Evolutionary conservation across 2,113 vertebrate genomes (phyloP), one percentile per base, ranked within the genome.

Genomic region (Hippocampus mohnikei): DNA sequence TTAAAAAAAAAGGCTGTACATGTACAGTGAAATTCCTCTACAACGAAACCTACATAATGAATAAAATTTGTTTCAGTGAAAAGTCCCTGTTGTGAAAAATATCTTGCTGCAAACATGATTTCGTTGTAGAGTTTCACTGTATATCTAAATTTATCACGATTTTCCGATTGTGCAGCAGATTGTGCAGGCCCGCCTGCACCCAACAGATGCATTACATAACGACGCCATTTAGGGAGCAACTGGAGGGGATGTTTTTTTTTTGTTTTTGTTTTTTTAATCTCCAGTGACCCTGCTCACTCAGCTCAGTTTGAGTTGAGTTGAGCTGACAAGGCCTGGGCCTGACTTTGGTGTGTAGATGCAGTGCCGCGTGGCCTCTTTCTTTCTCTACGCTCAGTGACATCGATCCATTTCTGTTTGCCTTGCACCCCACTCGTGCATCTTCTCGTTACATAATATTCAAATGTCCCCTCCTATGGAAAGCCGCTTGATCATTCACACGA

Each of bases 221-320:
- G 11, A 67, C 77, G 52, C 73, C 78, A 72, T 74, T 87, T 87
- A 88, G 74, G 61, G 80, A 74, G 76, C 84, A 87, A 73, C 48
- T 65, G 61, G 75, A 83, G 88, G 88, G 76, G 88, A 89, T 88
- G 87, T 83, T 83, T 68, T 74, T 84, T 86, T 80, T 70, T 72
- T 81, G n/a, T n/a, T 82, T 81, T 42, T 25, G 25, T 46, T 27
- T 27, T 33, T 27, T 6, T 2, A 7, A 37, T 37, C 13, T 21
- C 40, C 23, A 46, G 23, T 65, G 63, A 42, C 12, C 63, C 23
- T 16, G 42, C 63, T 65, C 40, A 65, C 42, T 76, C 71, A 6
- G 79, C 81, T 85, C 81, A 81, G 73, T 80, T 69, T 76, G 87
- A 85, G 81, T 67, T 88, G 73, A 91, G 81, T 75, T 16, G 83